These are phyloP conservation scores for Nematostella vectensis DNA, from an alignment of 92 coral and sea anemone species.

Conservation along the genomic window DNA sequence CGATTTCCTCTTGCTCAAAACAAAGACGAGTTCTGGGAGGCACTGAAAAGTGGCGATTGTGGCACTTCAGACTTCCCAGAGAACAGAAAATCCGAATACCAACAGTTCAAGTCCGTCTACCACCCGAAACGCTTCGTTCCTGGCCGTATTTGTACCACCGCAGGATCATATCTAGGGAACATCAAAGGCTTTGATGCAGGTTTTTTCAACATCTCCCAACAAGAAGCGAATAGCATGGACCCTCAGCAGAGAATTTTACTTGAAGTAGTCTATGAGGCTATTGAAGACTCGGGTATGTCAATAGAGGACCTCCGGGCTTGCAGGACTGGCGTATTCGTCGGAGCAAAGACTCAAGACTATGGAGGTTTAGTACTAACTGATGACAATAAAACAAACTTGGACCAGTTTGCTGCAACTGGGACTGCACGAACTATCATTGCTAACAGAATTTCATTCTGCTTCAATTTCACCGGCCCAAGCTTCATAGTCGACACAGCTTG, in stretches of 20 bases:
- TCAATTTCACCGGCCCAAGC: conserved; percentile 78
- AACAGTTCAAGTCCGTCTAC: conserved; percentile 24
- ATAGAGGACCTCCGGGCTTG: conserved; percentile 64
- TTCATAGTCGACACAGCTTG: conserved; percentile 78
- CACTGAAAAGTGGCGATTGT: conserved; percentile 48
- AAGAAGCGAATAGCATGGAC: conserved; percentile 64
- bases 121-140: conserved; percentile 48
- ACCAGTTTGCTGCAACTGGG: conserved; percentile 77
- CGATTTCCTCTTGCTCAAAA: conserved; percentile 50
- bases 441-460: conserved; percentile 66
- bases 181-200: conserved; percentile 47
- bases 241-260: conserved; percentile 72
- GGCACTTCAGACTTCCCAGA: conserved; percentile 33
- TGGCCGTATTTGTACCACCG: conserved; percentile 45
- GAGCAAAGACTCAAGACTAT: conserved; percentile 63
- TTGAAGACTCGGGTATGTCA: conserved; percentile 71
- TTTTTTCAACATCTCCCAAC: conserved; percentile 60
- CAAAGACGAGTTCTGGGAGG: conserved; percentile 57
- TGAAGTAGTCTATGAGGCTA: conserved; percentile 76
- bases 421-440: conserved; percentile 46
- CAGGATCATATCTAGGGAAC: conserved; percentile 59
- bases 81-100: conserved; percentile 37
- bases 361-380: conserved; percentile 13
- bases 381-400: conserved; percentile 31
- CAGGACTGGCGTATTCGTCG: conserved; percentile 74